phyloP scores from a whole-genome alignment of 1,140 invertebrate species.

The Wiebesia pumilae region DNA sequence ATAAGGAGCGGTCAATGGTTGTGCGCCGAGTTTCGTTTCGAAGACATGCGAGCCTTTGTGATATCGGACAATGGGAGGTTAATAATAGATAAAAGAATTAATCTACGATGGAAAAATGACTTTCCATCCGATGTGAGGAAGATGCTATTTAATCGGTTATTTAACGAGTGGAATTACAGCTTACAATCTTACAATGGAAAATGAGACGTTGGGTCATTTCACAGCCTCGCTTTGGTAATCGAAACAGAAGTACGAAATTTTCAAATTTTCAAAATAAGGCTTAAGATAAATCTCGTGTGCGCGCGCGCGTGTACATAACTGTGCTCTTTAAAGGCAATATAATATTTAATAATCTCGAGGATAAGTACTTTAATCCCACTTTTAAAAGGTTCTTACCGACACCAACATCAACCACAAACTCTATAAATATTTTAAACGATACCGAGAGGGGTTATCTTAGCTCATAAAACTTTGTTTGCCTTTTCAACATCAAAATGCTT shows the following conservation, averaged over 20 bases:
- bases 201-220: background rate
- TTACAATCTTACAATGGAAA: too few species aligned
- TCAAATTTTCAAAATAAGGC: too few species aligned
- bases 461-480: slow-evolving; percentile 2
- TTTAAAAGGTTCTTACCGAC: slow-evolving; percentile 26
- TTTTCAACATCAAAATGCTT: background rate
- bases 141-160: too few species aligned
- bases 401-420: background rate
- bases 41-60: too few species aligned
- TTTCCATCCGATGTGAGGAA: too few species aligned
- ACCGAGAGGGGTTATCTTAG: background rate
- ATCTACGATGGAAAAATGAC: too few species aligned
- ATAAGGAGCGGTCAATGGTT: too few species aligned
- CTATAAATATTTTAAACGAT: slow-evolving; percentile 14
- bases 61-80: too few species aligned
- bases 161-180: too few species aligned
- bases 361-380: slow-evolving; percentile 22
- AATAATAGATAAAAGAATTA: too few species aligned
- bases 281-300: background rate
- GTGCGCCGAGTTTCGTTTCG: too few species aligned
- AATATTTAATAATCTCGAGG: slow-evolving; percentile 4
- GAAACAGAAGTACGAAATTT: background rate
- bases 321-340: background rate
- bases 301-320: background rate
- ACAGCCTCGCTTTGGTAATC: background rate